Evolutionary conservation across 2,797 vertebrate genomes (phyloP).

Genomic region (Sebastes kiyomatsui): DNA sequence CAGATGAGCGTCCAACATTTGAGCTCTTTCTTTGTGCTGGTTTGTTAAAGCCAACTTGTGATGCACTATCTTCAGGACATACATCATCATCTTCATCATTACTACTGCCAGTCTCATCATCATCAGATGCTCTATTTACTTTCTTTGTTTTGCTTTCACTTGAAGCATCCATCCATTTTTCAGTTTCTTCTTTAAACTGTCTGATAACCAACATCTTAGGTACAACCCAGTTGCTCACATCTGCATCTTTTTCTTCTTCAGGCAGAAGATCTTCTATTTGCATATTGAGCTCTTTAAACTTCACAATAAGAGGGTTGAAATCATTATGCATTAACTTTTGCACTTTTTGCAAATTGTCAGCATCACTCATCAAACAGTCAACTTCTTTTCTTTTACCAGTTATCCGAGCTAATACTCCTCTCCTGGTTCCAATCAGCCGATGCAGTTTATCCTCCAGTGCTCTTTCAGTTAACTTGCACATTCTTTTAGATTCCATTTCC

Average conservation of each 20-base stretch:
- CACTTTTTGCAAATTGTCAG: background rate
- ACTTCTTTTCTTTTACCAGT: background rate
- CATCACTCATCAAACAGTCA: background rate
- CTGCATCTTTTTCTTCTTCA: background rate
- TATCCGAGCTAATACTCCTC: background rate
- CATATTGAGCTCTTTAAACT: background rate
- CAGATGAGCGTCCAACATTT: too few species aligned
- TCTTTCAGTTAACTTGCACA: background rate
- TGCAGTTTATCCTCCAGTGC: background rate
- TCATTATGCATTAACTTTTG: background rate
- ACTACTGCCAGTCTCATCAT: too few species aligned
- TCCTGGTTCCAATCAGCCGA: background rate
- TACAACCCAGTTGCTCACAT: background rate
- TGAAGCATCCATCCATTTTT: background rate
- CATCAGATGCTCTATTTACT: too few species aligned
- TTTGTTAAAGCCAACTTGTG: too few species aligned
- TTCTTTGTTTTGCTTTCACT: too few species aligned
- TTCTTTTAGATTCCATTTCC: background rate
- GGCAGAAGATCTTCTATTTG: background rate
- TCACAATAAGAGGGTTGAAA: background rate
- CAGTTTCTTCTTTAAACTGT: background rate
- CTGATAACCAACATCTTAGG: background rate
- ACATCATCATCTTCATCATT: too few species aligned
- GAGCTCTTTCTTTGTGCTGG: too few species aligned
- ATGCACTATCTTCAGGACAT: too few species aligned